Evolutionary conservation across 2,888 invertebrate species (phyloP), one percentile per base, ranked within the genome.

Genomic region (Hanleya hanleyi): DNA sequence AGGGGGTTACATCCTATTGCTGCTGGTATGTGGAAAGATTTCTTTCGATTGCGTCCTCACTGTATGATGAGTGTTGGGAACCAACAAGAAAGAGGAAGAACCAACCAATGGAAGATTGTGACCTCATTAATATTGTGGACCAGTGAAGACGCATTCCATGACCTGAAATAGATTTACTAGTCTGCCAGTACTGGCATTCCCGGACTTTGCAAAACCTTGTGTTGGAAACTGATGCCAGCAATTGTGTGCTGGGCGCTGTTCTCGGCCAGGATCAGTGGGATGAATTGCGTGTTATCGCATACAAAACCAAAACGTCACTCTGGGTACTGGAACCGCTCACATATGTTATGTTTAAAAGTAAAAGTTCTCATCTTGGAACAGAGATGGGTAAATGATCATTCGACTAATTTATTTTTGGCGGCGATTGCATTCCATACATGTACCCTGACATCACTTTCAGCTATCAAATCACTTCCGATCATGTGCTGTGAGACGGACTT

Each of bases 181-280:
- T 29, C 64, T 76, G 15, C 77, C 71, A 18, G 57, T 76, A 37
- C 67, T 81, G 12, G 74, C 71, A 33, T 77, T 69, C 51, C 70
- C 78, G 1, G 70, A 75, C 70, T 73, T 77, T 49, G 51, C 41
- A 1, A 51, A 65, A 12, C 57, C 67, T 73, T 29, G 57, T 69
- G 22, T 32, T 75, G 15, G 69, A 70, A 49, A 69, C 51, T 32
- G 73, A 77, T 69, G 77, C 77, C 1, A 67, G 51, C n/a, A 29
- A 51, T 33, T 33, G 49, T 18, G 75, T 69, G 6, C 38, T 73
- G n/a, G 74, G 77, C 0, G 78, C 77, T 5, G 71, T 80, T 2
- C 66, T 75, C 1, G 66, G 68, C n/a, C 68, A 75, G 61, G 15
- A 64, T 2, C 67, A 67, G 18, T 61, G 71, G 66, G 77, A 71